A percentile compares a stretch with the other conserved stretches of the same genome.
Evolutionary conservation across 2,113 vertebrate genomes (phyloP).

Genomic region (Cranoglanis bouderius): DNA sequence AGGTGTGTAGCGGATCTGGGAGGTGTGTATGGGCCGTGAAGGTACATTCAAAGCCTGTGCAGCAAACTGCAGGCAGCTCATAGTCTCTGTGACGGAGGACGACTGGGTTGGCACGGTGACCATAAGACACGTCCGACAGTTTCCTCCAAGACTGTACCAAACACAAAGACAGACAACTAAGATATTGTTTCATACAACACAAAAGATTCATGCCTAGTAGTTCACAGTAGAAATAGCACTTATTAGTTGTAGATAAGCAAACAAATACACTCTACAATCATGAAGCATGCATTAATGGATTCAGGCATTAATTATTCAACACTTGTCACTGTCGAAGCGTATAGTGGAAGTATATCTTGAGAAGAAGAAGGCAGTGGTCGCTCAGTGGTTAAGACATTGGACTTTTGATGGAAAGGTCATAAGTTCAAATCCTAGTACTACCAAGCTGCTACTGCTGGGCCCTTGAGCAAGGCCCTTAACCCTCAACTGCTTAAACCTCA

Average conservation of each 20-base stretch:
- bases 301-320: background rate
- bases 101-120: constrained; percentile 50
- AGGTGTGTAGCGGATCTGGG: constrained; percentile 45
- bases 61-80: constrained; percentile 63
- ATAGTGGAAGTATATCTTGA: background rate
- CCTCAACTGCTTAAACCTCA: background rate
- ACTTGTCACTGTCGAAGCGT: background rate
- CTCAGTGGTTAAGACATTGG: background rate
- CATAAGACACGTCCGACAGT: constrained; percentile 60
- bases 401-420: background rate
- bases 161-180: constrained; percentile 2
- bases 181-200: background rate
- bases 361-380: background rate
- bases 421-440: background rate
- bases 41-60: constrained; percentile 57
- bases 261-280: background rate
- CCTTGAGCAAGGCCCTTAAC: background rate
- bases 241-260: background rate
- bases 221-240: background rate
- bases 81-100: constrained; percentile 53
- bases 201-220: background rate
- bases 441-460: background rate
- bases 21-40: constrained; percentile 42
- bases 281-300: background rate
- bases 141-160: constrained; percentile 59